Conservation (phyloP, 2,797 vertebrate species). For the Pantherophis alleghaniensis region DNA sequence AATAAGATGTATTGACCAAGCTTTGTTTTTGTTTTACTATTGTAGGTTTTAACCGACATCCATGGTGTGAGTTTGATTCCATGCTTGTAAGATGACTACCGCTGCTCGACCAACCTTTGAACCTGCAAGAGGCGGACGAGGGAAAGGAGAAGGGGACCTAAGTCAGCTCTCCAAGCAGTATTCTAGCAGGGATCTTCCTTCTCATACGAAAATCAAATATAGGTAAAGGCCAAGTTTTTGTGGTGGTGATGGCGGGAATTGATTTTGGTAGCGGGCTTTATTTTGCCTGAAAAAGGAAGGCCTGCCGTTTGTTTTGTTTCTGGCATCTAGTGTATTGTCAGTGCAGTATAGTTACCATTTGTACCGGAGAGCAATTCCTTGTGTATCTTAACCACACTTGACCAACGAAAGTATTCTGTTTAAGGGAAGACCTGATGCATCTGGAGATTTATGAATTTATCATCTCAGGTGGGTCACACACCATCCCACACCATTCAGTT, state of each 20-base stretch:
- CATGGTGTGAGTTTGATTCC: slow-evolving; percentile 6
- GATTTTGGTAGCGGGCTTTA: not conserved
- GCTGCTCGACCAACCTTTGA: slow-evolving; percentile 97
- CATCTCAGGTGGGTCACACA: not conserved
- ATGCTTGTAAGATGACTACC: slow-evolving; percentile 85
- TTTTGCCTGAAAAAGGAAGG: not conserved
- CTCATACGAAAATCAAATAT: slow-evolving; percentile 97
- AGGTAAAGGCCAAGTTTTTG: slow-evolving; percentile 73
- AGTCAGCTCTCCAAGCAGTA: slow-evolving; percentile 97
- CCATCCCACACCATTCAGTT: too few relatives aligned
- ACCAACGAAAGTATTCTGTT: not conserved
- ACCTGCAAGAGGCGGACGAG: slow-evolving; percentile 92
- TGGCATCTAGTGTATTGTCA: not conserved
- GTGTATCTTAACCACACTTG: not conserved
- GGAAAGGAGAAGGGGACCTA: slow-evolving; percentile 95
- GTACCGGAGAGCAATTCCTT: not conserved
- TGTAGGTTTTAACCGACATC: not conserved
- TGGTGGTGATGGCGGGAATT: not conserved
- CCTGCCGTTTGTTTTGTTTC: not conserved
- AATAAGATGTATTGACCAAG: not conserved
- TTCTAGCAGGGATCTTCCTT: slow-evolving; percentile 93
- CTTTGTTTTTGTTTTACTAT: not conserved
- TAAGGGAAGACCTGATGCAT: not conserved
- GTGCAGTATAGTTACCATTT: not conserved
- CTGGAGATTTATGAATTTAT: not conserved